Percentiles rank a stretch among this genome's conserved stretches.
Conservation (phyloP, 2,888 invertebrate species). For the Deroplatys truncata region DNA sequence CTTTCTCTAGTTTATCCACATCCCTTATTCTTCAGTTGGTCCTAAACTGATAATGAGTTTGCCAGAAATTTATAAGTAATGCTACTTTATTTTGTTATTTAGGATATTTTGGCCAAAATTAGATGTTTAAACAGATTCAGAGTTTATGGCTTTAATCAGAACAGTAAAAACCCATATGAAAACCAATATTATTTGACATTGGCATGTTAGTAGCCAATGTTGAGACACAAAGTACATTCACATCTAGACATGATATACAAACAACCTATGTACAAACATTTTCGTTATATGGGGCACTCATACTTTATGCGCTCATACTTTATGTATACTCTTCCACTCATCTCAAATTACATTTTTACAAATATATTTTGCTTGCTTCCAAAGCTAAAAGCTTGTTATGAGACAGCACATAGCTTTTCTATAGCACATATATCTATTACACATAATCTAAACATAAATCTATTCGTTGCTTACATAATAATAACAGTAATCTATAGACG, state of each 20-base stretch:
- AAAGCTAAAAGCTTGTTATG: background rate
- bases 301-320: background rate
- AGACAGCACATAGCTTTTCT: background rate
- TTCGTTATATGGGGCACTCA: background rate
- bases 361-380: background rate
- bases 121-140: background rate
- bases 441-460: constrained; percentile 1
- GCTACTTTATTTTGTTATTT: background rate
- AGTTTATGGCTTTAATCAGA: background rate
- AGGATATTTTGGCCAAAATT: background rate
- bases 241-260: background rate
- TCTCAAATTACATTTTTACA: background rate
- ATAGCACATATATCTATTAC: background rate
- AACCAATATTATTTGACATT: background rate
- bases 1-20: background rate
- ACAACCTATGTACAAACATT: constrained; percentile 1
- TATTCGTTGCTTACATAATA: constrained; percentile 10
- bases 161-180: background rate
- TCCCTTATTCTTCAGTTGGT: background rate
- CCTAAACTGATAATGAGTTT: background rate
- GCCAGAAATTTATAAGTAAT: background rate
- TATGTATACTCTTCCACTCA: background rate
- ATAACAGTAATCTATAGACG: background rate
- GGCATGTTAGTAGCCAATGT: background rate
- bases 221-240: background rate